Base-by-base conservation (phyloP, 2,113 vertebrate species). In the Osmerus eperlanus region DNA sequence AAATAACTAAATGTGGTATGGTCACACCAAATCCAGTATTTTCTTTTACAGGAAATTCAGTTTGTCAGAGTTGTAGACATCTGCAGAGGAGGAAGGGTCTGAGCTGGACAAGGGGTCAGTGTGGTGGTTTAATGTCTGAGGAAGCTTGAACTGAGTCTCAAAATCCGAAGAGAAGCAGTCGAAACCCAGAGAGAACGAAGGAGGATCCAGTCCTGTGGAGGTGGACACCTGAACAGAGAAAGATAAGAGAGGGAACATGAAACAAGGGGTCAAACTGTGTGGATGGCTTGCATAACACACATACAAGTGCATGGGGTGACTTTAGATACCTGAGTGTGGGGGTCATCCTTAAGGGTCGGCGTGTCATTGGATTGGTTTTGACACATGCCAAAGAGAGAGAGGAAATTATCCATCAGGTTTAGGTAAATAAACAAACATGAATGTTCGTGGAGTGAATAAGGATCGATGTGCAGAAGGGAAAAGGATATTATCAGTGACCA, bases 41-140 rank as follows among this genome's bases (percentile, higher is more conserved):
- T 2, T 12, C 19, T 4, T 13, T 8, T 51, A 36, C 15, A 58
- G 21, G 65, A 84, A 84, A 67, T 81, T 84, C 13, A 88, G 63
- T 72, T 88, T 84, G 23, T 81, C 72, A 47, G 88, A 88, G 62
- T 11, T 78, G 68, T 85, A 87, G 61, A 84, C 75, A 8, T 72
- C 13, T 65, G 1, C 6, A 8, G 8, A 9, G 32, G 1, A 0
- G 0, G n/a, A 0, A 3, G 76, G 54, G 2, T 80, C 73, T 13
- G 79, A 64, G 28, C 15, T 70, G 53, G 86, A 84, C 1, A 71
- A 78, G 0, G n/a, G 14, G 2, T 51, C 59, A 13, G 73, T 77
- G n/a, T 51, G 11, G 4, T 85, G 58, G 61, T 12, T 41, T 6
- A 63, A 0, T 1, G 75, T 77, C 62, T 80, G 78, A 19, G 60